Conservation (phyloP, 2,888 invertebrate species). For the Eupelmus urozonus region DNA sequence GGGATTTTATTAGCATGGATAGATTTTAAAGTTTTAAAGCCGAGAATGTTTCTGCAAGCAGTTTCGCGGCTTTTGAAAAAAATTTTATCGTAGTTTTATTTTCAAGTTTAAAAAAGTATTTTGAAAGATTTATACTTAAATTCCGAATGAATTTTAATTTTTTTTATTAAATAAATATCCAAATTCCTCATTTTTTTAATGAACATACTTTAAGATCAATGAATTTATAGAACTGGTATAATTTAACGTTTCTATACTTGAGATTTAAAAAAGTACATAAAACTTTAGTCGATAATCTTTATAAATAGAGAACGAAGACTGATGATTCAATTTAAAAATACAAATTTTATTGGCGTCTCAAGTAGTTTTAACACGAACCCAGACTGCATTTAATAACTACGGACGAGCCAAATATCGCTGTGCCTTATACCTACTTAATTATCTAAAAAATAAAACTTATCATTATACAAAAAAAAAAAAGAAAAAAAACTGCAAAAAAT, state of each 20-base stretch:
- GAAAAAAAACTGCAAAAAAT: background rate
- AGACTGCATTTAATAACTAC: background rate
- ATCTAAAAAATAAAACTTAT: background rate
- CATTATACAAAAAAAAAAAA: background rate
- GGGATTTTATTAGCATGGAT: no score
- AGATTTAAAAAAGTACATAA: constrained; percentile 6
- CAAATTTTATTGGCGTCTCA: constrained; percentile 16
- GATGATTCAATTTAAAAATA: constrained; percentile 7
- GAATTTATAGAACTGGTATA: background rate
- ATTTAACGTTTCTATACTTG: no score
- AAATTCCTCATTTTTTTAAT: background rate
- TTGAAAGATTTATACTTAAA: no score
- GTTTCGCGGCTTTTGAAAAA: no score
- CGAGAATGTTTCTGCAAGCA: no score
- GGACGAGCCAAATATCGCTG: background rate
- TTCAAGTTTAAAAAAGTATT: no score
- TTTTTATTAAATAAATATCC: background rate
- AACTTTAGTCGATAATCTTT: constrained; percentile 9
- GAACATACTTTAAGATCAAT: background rate
- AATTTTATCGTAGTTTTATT: no score
- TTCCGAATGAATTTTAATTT: no score
- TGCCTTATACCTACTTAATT: background rate
- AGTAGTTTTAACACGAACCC: constrained; percentile 27
- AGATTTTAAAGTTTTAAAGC: no score
- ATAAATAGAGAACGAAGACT: constrained; percentile 40